phyloP scores from a whole-genome alignment of 2,888 invertebrate species.

The Cantharis rustica region DNA sequence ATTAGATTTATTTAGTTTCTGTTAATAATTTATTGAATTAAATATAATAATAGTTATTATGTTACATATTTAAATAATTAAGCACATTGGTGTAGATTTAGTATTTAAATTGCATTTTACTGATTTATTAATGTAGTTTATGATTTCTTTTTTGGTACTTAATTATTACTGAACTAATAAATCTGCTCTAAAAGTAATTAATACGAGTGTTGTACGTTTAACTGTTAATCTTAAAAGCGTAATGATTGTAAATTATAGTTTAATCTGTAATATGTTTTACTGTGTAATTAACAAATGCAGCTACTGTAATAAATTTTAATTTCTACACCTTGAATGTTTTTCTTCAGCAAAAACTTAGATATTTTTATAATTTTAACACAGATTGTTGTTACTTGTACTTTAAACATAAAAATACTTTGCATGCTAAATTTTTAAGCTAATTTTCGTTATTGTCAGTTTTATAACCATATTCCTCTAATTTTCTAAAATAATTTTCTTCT shows the following conservation, averaged over 20 bases:
- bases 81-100: neutral
- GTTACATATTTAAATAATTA: neutral
- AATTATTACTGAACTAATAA: neutral
- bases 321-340: neutral
- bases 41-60: neutral
- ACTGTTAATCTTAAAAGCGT: neutral
- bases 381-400: neutral
- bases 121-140: neutral
- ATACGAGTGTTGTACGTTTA: neutral
- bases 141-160: neutral
- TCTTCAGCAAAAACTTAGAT: neutral
- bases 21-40: neutral
- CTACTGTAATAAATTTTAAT: neutral
- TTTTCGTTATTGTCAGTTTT: constrained; percentile 41
- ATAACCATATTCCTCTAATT: constrained; percentile 50
- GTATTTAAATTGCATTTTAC: neutral
- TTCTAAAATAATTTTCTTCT: constrained; percentile 54
- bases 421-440: neutral
- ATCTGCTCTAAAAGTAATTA: neutral
- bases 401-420: neutral
- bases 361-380: neutral
- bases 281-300: neutral
- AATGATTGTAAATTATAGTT: neutral
- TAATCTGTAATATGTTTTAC: neutral
- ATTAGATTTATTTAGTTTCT: neutral